Percentiles rank a stretch among this genome's conserved stretches.
These are phyloP conservation scores for Drosophila nigricruria DNA, from an alignment of 2,888 invertebrate genomes.

Conservation along the genomic window DNA sequence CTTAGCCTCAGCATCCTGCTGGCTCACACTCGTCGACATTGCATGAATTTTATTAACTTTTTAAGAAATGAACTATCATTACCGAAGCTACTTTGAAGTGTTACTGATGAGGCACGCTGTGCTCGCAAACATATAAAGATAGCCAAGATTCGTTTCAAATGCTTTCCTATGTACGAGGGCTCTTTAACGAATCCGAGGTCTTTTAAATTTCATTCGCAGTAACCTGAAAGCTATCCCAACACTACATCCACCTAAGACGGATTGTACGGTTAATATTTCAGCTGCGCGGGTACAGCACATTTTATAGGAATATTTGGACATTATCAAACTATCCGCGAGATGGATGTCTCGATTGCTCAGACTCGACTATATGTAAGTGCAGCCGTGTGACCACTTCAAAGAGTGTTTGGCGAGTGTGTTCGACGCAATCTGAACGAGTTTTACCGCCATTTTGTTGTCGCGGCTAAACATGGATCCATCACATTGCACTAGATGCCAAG, in stretches of 20 bases:
- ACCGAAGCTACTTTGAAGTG: slow-evolving; percentile 38
- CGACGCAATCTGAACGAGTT: not conserved
- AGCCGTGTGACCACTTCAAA: not conserved
- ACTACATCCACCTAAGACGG: not conserved
- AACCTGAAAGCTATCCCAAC: too few species aligned
- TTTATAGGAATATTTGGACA: not conserved
- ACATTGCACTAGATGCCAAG: not conserved
- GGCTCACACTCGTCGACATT: slow-evolving; percentile 26
- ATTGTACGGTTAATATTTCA: not conserved
- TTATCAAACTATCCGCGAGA: not conserved
- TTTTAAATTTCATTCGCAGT: not conserved
- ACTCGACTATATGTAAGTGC: not conserved
- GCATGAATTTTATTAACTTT: not conserved
- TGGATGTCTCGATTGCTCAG: not conserved
- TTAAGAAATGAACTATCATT: slow-evolving; percentile 20
- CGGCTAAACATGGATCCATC: not conserved
- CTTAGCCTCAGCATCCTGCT: slow-evolving; percentile 48
- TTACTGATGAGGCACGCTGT: slow-evolving; percentile 44
- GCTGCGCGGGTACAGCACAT: not conserved
- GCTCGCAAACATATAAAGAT: slow-evolving; percentile 39
- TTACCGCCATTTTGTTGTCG: not conserved
- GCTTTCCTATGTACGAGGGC: slow-evolving; percentile 5
- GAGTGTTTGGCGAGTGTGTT: not conserved
- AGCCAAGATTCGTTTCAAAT: slow-evolving; percentile 31
- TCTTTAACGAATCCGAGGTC: not conserved